A percentile compares a stretch with the other conserved stretches of the same genome.
phyloP scores from a whole-genome alignment of 2,888 invertebrate genomes.

The Chesias legatella region DNA sequence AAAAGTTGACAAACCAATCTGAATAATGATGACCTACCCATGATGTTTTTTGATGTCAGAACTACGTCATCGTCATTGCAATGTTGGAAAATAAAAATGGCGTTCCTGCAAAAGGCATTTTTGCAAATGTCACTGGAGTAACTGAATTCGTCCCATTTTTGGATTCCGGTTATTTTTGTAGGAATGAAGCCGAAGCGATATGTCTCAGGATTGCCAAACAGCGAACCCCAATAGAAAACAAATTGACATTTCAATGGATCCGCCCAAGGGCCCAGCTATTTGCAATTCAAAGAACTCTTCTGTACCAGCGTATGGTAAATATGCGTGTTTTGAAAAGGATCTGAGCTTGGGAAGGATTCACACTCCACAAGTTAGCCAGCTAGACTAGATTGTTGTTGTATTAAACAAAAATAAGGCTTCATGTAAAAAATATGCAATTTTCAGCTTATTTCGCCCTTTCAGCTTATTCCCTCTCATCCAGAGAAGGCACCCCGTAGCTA shows the following conservation, averaged over 20 bases:
- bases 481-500: conserved; percentile 5
- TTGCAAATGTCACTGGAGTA: no score
- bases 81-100: no score
- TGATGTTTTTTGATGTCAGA: no score
- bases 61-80: no score
- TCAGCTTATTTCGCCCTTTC: no score
- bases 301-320: conserved; percentile 72
- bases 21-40: no score
- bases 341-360: conserved; percentile 58
- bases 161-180: no score
- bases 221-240: conserved; percentile 73
- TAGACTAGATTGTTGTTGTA: neutral
- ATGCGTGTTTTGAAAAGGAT: conserved; percentile 67
- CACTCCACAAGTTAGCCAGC: conserved; percentile 16
- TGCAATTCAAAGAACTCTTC: conserved; percentile 77
- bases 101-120: no score
- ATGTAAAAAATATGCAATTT: no score
- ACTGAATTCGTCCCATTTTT: no score
- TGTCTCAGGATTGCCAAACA: conserved; percentile 34
- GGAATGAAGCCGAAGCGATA: conserved; percentile 26
- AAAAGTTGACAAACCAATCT: no score
- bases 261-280: conserved; percentile 64
- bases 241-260: conserved; percentile 77
- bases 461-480: neutral
- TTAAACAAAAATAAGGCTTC: no score